Conservation (phyloP, 1,140 invertebrate genomes). For the Aphelenchoides besseyi region DNA sequence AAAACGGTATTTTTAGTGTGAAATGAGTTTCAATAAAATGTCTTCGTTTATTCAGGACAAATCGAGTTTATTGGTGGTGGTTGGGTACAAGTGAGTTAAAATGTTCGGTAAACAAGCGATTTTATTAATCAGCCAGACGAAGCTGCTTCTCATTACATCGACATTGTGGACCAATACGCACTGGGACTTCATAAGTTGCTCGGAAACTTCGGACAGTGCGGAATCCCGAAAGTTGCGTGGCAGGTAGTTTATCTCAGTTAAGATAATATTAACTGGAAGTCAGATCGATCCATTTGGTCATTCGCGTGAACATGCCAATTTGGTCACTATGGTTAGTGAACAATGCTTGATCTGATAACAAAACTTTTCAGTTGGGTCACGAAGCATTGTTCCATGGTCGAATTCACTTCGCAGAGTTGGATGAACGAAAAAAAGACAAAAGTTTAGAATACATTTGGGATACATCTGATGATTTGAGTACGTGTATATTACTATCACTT, state of each 20-base stretch:
- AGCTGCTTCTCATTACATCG: constrained; percentile 75
- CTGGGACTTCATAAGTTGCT: constrained; percentile 67
- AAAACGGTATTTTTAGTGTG: constrained; percentile 46
- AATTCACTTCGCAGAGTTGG: constrained; percentile 82
- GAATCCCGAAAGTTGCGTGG: constrained; percentile 68
- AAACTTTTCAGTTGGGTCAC: constrained; percentile 66
- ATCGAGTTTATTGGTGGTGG: constrained; percentile 75
- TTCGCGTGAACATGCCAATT: constrained; percentile 68
- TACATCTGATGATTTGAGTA: constrained; percentile 65
- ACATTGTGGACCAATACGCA: constrained; percentile 84
- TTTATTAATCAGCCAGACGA: constrained; percentile 52
- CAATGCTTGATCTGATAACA: constrained; percentile 12
- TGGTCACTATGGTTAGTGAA: constrained; percentile 66
- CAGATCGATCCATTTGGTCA: constrained; percentile 73
- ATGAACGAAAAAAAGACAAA: constrained; percentile 68
- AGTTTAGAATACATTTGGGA: constrained; percentile 82
- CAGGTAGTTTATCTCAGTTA: too few relatives aligned
- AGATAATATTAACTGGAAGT: too few relatives aligned
- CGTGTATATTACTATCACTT: constrained; percentile 13
- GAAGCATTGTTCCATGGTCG: constrained; percentile 82
- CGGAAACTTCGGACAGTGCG: constrained; percentile 69
- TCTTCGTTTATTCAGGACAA: constrained; percentile 67
- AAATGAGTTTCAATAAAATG: constrained; percentile 20
- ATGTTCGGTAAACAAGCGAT: constrained; percentile 17
- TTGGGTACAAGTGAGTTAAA: constrained; percentile 22